A percentile compares a stretch with the other conserved stretches of the same genome.
Conservation (phyloP, 2,113 vertebrate species). For the Prionailurus viverrinus region DNA sequence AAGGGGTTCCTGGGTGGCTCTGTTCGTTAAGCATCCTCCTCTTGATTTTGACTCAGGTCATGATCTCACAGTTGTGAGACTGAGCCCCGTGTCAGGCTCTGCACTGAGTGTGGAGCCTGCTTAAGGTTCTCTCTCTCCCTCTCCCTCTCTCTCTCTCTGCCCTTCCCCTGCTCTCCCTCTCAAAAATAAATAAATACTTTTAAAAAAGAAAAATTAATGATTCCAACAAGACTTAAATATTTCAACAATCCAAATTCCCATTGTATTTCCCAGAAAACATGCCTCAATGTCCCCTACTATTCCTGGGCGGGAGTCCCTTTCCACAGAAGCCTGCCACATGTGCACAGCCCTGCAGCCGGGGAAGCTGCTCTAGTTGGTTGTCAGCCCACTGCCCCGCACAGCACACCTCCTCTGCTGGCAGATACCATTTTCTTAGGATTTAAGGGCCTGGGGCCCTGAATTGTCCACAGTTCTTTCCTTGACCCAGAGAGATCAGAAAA, state of each 20-base stretch:
- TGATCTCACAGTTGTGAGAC: no score
- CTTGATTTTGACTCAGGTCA: no score
- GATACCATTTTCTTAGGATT: not conserved
- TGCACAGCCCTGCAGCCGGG: not conserved
- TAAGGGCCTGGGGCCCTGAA: not conserved
- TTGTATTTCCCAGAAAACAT: not conserved
- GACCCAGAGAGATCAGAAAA: not conserved
- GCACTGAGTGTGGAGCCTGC: no score
- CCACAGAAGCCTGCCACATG: not conserved
- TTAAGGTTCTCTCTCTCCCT: no score
- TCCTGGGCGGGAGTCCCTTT: not conserved
- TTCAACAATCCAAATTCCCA: not conserved
- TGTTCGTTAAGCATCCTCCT: no score
- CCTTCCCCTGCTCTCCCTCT: no score
- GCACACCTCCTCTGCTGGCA: not conserved
- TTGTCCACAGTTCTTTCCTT: not conserved
- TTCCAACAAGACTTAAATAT: conserved; percentile 20
- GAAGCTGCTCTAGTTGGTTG: not conserved
- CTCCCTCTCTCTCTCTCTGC: no score
- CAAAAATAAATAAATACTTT: no score
- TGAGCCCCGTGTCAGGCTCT: no score
- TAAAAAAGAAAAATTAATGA: not conserved
- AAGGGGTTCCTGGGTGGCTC: not conserved
- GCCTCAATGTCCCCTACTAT: not conserved
- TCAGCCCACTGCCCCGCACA: not conserved